Base-by-base conservation (phyloP, 2,113 vertebrate species). In the Laticauda colubrina region DNA sequence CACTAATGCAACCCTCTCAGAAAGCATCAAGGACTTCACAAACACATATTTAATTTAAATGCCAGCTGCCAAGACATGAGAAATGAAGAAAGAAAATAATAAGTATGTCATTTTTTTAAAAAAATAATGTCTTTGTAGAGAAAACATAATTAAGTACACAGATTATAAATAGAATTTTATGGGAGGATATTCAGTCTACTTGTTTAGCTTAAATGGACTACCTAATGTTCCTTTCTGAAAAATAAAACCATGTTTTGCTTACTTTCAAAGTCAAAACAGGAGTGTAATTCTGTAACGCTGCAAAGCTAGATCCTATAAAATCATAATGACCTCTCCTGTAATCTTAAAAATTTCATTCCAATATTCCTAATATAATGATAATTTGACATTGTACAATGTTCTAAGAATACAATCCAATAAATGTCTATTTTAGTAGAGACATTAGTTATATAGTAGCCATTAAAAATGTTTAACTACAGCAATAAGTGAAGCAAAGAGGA, bases 381-480 rank as follows among this genome's bases (percentile, higher is more conserved):
- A 95, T 96, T 95, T 95, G 48, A 87, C 91, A 94, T 91, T 97
- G 95, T 95, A 91, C 93, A 94, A 57, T 87, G 75, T 93, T 95
- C 95, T 96, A 88, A 96, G 95, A 95, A 94, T 89, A 90, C 94
- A 95, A 93, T 93, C 87, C 93, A 95, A 92, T 93, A 90, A 92
- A 94, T 95, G 96, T 95, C 95, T 94, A 95, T 94, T 93, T 96
- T 94, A 95, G 93, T 93, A 89, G 64, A 23, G 61, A 91, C 54
- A 48, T 89, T 54, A 94, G 64, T 48, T 90, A 92, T 93, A 48
- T 23, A 93, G 75, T 64, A 34, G 92, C 94, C 92, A 95, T 95
- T 97, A 89, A 95, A 93, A 94, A 93, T 96, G 89, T 94, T 95
- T 88, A 95, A 95, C 21, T 90, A 23, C 5, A 56, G 89, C 54